Percentiles rank a stretch among this genome's conserved stretches.
Conservation (phyloP, 2,888 invertebrate genomes). For the Hemaris fuciformis region DNA sequence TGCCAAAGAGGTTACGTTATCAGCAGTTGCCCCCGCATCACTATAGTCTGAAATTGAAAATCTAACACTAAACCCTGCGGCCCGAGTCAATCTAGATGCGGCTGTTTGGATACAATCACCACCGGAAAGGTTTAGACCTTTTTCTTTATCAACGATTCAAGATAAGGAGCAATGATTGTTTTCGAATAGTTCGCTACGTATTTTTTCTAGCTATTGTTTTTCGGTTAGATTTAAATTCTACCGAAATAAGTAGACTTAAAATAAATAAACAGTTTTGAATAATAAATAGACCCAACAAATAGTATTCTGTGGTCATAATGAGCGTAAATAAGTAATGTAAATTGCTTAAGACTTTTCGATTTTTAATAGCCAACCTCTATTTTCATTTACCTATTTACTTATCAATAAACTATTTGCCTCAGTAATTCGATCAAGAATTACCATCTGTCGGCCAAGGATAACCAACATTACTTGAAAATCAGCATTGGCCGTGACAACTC, state of each 20-base stretch:
- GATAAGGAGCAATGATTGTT: background rate
- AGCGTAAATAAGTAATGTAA: too few relatives aligned
- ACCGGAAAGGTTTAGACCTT: background rate
- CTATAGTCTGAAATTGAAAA: slow-evolving; percentile 19
- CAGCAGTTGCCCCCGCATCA: background rate
- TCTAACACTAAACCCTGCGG: slow-evolving; percentile 15
- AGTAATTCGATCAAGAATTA: background rate
- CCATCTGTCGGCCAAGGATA: background rate
- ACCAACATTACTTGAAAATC: background rate
- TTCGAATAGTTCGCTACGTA: background rate
- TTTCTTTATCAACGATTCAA: background rate
- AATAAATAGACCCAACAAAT: too few relatives aligned
- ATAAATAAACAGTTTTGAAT: too few relatives aligned
- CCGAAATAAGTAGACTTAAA: too few relatives aligned
- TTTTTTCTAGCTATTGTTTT: background rate
- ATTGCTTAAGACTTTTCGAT: too few relatives aligned
- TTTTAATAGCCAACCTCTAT: too few relatives aligned
- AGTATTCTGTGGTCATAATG: too few relatives aligned
- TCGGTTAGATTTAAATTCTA: too few relatives aligned
- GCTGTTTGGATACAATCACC: background rate
- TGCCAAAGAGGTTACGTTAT: background rate
- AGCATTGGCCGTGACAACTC: background rate
- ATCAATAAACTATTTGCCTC: too few relatives aligned
- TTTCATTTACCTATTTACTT: too few relatives aligned
- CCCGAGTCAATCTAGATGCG: slow-evolving; percentile 3